phyloP scores from a whole-genome alignment of 1,140 invertebrate species.

The Pissodes strobi region DNA sequence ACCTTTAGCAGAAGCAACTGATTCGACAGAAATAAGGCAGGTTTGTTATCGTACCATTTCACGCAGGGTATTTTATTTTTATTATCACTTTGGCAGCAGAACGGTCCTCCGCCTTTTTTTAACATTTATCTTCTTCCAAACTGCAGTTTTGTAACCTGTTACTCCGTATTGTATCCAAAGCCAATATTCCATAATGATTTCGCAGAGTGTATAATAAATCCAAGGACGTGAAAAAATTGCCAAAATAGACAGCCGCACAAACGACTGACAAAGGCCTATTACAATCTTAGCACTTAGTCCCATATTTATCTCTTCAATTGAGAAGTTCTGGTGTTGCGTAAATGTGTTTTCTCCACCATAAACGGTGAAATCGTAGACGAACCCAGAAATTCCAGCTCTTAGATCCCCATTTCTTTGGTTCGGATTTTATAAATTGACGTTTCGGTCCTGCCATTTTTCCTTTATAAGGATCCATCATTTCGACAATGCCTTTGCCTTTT shows the following conservation, averaged over 20 bases:
- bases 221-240: conserved; percentile 38
- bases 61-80: conserved; percentile 45
- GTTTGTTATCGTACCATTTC: conserved; percentile 58
- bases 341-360: too few species aligned
- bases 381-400: conserved; percentile 45
- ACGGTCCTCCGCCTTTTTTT: conserved; percentile 53
- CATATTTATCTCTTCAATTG: too few species aligned
- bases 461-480: conserved; percentile 57
- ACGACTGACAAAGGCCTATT: conserved; percentile 29
- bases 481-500: conserved; percentile 43
- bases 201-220: conserved; percentile 33
- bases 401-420: conserved; percentile 39
- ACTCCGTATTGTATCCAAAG: conserved; percentile 39
- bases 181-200: conserved; percentile 41
- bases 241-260: conserved; percentile 34
- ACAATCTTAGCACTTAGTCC: too few species aligned
- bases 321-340: too few species aligned
- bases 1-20: too few species aligned
- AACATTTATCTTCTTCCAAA: conserved; percentile 48
- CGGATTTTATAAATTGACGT: conserved; percentile 19
- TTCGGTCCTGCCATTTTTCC: conserved; percentile 43
- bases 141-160: conserved; percentile 43
- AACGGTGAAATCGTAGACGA: too few species aligned
- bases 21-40: conserved; percentile 52
- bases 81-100: conserved; percentile 35